Conservation (phyloP, 2,888 invertebrate species). For the Ditylenchus weischeri region DNA sequence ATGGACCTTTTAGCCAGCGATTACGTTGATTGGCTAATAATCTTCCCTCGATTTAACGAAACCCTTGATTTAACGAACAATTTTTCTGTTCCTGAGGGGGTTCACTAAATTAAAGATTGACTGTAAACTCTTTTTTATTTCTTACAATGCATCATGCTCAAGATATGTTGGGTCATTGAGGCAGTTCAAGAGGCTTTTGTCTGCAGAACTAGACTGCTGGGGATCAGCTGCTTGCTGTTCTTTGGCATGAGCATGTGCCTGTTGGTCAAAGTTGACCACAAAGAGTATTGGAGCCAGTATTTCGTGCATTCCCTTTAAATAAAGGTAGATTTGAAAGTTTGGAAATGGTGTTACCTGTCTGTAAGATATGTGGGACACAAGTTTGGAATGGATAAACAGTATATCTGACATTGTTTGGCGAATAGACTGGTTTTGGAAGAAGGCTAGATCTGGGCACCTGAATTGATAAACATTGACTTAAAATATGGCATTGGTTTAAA, state of each 20-base stretch:
- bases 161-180: conserved; percentile 68
- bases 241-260: conserved; percentile 67
- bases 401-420: conserved; percentile 72
- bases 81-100: no score
- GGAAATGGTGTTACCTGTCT: conserved; percentile 65
- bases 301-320: conserved; percentile 76
- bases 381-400: conserved; percentile 66
- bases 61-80: no score
- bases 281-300: conserved; percentile 76
- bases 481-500: not conserved
- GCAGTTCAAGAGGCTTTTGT: conserved; percentile 61
- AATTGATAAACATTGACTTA: conserved; percentile 25
- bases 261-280: conserved; percentile 74
- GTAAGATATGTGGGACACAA: conserved; percentile 72
- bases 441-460: conserved; percentile 75
- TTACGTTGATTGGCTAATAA: no score
- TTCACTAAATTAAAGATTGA: no score
- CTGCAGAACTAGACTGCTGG: not conserved
- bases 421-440: conserved; percentile 71
- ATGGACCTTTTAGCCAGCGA: no score
- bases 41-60: no score
- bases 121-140: conserved; percentile 4
- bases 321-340: not conserved
- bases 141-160: conserved; percentile 71
- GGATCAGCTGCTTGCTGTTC: conserved; percentile 62